Percentiles rank a stretch among this genome's conserved stretches.
These are phyloP conservation scores for Noctilio leporinus DNA, from an alignment of 2,113 vertebrate species.

Conservation along the genomic window DNA sequence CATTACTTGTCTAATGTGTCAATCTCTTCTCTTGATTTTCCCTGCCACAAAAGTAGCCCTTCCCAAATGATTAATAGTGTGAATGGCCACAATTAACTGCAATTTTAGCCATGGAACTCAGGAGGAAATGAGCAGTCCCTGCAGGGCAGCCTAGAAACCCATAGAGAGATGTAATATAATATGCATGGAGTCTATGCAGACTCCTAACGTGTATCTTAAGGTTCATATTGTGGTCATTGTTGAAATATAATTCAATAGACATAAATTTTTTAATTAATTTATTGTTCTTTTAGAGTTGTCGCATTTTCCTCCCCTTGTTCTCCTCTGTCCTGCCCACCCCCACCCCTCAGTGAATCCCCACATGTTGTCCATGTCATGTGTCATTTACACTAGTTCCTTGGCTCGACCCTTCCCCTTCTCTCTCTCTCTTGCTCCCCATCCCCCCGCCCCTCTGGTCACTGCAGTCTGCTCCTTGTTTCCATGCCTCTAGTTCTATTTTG, in stretches of 20 bases:
- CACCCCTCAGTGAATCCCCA: too few relatives aligned
- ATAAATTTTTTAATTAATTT: too few relatives aligned
- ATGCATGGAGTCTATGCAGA: neutral
- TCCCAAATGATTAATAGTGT: constrained; percentile 60
- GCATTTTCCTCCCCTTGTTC: too few relatives aligned
- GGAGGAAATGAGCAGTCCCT: constrained; percentile 36
- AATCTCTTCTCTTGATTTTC: constrained; percentile 56
- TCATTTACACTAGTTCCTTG: too few relatives aligned
- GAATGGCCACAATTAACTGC: constrained; percentile 60
- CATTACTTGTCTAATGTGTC: constrained; percentile 60
- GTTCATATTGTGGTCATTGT: constrained; percentile 33
- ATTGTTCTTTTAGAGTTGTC: too few relatives aligned
- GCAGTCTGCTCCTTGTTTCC: too few relatives aligned
- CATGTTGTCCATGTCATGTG: too few relatives aligned
- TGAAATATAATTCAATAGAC: neutral
- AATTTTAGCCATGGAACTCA: constrained; percentile 36
- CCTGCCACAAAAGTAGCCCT: constrained; percentile 42
- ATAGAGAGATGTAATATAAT: neutral
- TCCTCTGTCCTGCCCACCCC: too few relatives aligned
- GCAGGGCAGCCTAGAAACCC: neutral
- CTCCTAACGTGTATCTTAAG: neutral
- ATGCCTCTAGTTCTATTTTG: too few relatives aligned
- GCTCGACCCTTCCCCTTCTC: too few relatives aligned
- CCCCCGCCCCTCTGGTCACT: too few relatives aligned
- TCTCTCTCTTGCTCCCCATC: too few relatives aligned